Evolutionary conservation across 2,797 vertebrate genomes (phyloP).

Genomic region (Tokudaia muenninki): DNA sequence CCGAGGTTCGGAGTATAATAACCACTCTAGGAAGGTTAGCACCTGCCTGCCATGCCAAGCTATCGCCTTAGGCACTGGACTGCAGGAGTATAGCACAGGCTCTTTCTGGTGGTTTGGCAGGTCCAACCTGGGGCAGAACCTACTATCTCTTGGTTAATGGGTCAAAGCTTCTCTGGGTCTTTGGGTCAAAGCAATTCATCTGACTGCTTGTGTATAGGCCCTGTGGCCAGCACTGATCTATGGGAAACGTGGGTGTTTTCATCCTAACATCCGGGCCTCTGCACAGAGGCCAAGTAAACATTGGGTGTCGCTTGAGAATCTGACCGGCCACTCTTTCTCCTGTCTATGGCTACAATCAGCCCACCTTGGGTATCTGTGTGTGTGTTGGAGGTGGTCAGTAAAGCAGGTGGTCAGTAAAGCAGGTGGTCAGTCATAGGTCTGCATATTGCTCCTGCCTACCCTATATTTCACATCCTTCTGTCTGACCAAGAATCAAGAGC

Average conservation of each 20-base stretch:
- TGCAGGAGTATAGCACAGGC: fast-evolving
- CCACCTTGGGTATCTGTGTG: background rate
- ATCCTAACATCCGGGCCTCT: background rate
- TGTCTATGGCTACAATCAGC: background rate
- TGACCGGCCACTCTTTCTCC: background rate
- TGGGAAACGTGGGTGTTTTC: background rate
- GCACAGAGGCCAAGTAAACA: background rate
- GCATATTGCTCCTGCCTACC: no score
- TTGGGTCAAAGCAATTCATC: no score
- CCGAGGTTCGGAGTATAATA: constrained; percentile 56
- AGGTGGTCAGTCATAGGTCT: background rate
- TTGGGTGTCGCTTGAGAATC: background rate
- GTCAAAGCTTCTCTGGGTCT: background rate
- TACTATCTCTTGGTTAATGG: no score
- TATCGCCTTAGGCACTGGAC: no score
- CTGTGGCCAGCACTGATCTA: background rate
- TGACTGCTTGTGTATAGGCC: fast-evolving
- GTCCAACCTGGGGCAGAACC: no score
- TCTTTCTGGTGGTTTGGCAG: fast-evolving
- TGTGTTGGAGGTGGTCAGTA: background rate
- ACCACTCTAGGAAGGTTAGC: background rate
- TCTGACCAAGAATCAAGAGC: background rate
- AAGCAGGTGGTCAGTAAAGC: background rate
- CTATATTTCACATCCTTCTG: background rate
- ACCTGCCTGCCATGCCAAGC: fast-evolving